These are phyloP conservation scores for Dipodomys spectabilis DNA, from an alignment of 2,113 vertebrate genomes.

Conservation along the genomic window DNA sequence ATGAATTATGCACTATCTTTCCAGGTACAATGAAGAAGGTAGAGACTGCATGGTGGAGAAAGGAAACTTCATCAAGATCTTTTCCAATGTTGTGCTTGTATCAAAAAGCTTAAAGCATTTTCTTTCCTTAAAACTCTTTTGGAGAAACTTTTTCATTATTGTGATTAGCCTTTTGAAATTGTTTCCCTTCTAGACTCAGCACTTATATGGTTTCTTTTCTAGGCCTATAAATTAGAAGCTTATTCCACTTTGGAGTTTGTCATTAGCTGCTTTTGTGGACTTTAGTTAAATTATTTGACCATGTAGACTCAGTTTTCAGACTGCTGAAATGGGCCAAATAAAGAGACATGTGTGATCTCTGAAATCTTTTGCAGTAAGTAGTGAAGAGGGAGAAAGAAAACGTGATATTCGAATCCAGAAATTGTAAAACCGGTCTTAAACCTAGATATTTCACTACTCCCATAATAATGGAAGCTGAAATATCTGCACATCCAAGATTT, in stretches of 20 bases:
- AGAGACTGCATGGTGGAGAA: not conserved
- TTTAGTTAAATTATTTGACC: not conserved
- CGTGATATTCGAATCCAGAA: not conserved
- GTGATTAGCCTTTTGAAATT: conserved; percentile 54
- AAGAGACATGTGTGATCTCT: not conserved
- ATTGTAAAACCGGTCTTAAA: not conserved
- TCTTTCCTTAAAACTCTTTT: not conserved
- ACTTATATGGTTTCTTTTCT: not conserved
- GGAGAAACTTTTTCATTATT: not conserved
- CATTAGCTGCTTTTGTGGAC: not conserved
- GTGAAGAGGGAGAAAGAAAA: not conserved
- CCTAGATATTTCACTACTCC: not conserved
- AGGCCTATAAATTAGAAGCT: not conserved
- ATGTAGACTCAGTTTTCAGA: not conserved
- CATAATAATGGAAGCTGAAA: not conserved
- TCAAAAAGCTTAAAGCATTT: not conserved
- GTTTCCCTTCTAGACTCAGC: not conserved
- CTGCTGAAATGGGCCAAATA: not conserved
- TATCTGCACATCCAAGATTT: not conserved
- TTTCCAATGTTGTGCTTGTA: not conserved
- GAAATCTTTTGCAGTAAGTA: not conserved
- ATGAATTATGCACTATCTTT: conserved; percentile 53
- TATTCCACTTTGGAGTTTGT: not conserved
- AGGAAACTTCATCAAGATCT: conserved; percentile 8
- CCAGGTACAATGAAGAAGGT: not conserved